Base-by-base conservation (phyloP, 2,113 vertebrate genomes). In the Haliaeetus leucogaster region DNA sequence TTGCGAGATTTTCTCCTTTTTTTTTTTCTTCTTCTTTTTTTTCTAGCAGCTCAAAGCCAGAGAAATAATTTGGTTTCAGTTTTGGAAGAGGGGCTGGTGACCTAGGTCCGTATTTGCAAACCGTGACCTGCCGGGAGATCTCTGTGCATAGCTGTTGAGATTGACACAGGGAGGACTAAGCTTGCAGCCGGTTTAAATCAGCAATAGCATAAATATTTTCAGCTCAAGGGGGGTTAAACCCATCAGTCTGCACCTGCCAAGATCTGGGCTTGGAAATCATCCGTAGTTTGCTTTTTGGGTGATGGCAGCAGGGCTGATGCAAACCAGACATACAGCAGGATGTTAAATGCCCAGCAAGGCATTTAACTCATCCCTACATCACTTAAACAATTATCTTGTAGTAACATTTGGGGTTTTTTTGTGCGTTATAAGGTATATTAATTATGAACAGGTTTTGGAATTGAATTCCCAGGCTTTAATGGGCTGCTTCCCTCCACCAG, bases 91-190 rank as follows among this genome's bases (percentile, higher is more conserved):
- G 25, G 26, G 12, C 13, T 29, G 66, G 3, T 32, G 23, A 36
- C 50, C 25, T 4, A 6, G 32, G 27, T 10, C 7, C 1, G 0
- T 30, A 2, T 45, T 22, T 40, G 30, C 20, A 13, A 45, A 12
- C 43, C 1, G 0, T 5, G 67, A 50, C 63, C 48, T 23, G 18
- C 40, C 3, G 29, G 34, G 81, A 71, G 26, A 18, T 48, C 14
- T n/a, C 65, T 16, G 9, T 9, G 18, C 17, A 0, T 4, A 7
- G 23, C 23, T 32, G 27, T 30, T 16, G 73, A 19, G 80, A 5
- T 63, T 13, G 23, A 3, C 5, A 10, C 2, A 4, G 48, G 26
- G 34, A 32, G 32, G 16, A 13, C 22, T 6, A 9, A 65, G 16
- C 67, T 43, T 15, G 70, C 58, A 43, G 77, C 34, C 29, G 40